Base-by-base conservation (phyloP, 1,140 invertebrate species). In the Onthophagus taurus region DNA sequence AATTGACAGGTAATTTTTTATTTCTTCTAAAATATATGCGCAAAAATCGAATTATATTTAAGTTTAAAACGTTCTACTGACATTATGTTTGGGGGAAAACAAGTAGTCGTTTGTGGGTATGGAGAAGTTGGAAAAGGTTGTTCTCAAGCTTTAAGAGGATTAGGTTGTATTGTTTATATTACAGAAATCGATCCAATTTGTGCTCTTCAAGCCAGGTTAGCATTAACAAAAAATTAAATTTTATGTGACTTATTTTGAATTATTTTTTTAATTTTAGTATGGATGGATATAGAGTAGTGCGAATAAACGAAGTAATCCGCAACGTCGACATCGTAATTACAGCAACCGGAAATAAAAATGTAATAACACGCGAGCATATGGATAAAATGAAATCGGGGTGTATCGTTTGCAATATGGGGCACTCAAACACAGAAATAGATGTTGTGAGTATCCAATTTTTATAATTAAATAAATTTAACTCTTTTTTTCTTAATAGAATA, bases 181-280 rank as follows among this genome's bases (percentile, higher is more conserved):
- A 96, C 94, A 34, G 95, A 98, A 72, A 95, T 98, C 51, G 94
- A 98, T 72, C 94, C 95, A 1, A 97, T 98, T 55, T 97, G 94
- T 70, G 94, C 93, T 35, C 71, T 97, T 29, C 95, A 97, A 71
- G 94, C 92, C 2, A 92, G 83, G 87, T 90, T 70, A 67, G 61
- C 37, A 16, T n/a, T n/a, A n/a, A n/a, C n/a, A n/a, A n/a, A n/a
- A n/a, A n/a, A 39, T 39, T 16, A 12, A 48, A 41, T 31, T 45
- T 24, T 14, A 5, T 45, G 29, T 11, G 31, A 14, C 24, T 44
- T 46, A 34, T 17, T 37, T 13, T n/a, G 31, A 43, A 31, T 9
- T 43, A 36, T 43, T 43, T 48, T 42, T 30, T 37, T 51, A 39
- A 60, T 68, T 67, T 12, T 58, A 91, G 94, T 59, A 97, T 97